Evolutionary conservation across 1,140 invertebrate genomes (phyloP), one percentile per base, ranked within the genome.

Genomic region (Pomacea maculata): DNA sequence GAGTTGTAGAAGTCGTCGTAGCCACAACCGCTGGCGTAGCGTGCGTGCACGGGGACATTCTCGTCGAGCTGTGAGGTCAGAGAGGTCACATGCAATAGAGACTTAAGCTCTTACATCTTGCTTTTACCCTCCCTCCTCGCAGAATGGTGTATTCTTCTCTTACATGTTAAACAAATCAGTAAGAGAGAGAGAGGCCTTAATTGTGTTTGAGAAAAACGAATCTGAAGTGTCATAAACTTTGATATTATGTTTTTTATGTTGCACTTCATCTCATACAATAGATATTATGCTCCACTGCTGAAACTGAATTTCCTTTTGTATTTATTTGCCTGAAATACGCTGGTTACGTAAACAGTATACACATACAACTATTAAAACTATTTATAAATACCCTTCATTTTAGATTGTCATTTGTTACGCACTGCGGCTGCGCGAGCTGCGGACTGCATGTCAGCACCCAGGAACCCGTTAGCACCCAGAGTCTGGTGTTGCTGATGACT

Each of bases 1-100:
- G 86, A 83, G 74, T 87, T 87, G 79, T 88, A 87, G 78, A 79
- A 87, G 74, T 88, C 88, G 68, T 88, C 88, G 75, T 88, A 87
- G 12, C 88, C 88, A 45, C 77, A 83, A 29, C 82, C 83, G 17
- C 84, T 55, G 45, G 80, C 82, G 79, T 79, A 88, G 14, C 86
- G 83, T 1, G 85, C 77, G 71, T 88, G 88, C 15, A 85, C 83
- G 1, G 88, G 88, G 54, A 85, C 73, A 52, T 67, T 82, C 54
- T 85, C 85, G 34, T 88, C 85, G 72, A 87, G 83, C 86, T 87
- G 21, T 14, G 9, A 29, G 29, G 29, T 17, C 29, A 29, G 15
- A 9, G 17, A 72, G 71, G 9, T 72, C 19, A 29, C 19, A 17
- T 4, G n/a, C 17, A 29, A 15, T 17, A 15, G 71, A 5, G 71